phyloP scores from a whole-genome alignment of 2,888 invertebrate species.

The Lasioglossum morio region DNA sequence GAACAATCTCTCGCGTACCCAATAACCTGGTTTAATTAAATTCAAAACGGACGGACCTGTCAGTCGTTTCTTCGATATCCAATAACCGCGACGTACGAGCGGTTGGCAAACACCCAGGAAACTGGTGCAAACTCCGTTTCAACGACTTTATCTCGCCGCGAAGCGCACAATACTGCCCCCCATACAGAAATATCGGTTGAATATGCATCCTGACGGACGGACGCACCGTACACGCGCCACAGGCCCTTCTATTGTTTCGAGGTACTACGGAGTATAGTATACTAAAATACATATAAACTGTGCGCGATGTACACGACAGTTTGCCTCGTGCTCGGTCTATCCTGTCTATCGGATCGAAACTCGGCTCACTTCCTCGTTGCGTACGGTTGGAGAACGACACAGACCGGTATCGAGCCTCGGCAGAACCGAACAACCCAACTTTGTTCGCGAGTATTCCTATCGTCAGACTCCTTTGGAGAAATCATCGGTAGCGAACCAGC shows the following conservation, averaged over 20 bases:
- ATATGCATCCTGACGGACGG: constrained; percentile 37
- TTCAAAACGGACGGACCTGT: constrained; percentile 60
- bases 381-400: neutral
- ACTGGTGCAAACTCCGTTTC: constrained; percentile 75
- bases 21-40: constrained; percentile 75
- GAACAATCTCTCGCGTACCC: neutral
- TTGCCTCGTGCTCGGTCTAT: neutral
- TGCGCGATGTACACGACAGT: neutral
- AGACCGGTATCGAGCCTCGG: neutral
- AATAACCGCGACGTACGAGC: constrained; percentile 69
- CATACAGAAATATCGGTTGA: neutral
- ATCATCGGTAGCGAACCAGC: neutral
- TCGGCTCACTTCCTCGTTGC: neutral
- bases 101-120: constrained; percentile 63
- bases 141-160: constrained; percentile 65
- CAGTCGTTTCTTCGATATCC: constrained; percentile 71
- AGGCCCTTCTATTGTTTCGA: constrained; percentile 35
- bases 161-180: constrained; percentile 37
- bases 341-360: neutral
- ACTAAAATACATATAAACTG: neutral
- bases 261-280: neutral
- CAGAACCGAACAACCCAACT: neutral
- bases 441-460: neutral
- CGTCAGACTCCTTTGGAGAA: neutral
- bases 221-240: constrained; percentile 29